Evolutionary conservation across 92 coral and sea anemone species (phyloP).

Genomic region (Porites cylindrica): DNA sequence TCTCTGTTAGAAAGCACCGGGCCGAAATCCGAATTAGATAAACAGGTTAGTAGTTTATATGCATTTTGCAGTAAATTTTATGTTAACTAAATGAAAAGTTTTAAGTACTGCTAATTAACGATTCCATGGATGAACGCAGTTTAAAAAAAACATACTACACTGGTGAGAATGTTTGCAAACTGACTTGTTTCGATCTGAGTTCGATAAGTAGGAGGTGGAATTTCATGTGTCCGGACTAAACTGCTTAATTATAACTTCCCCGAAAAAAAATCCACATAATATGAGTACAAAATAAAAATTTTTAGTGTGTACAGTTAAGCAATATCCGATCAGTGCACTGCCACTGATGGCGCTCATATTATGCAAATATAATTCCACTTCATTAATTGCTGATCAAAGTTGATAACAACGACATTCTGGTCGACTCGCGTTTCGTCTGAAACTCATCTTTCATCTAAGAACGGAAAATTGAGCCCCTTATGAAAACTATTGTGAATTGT

Average conservation of each 20-base stretch:
- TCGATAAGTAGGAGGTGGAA: constrained; percentile 22
- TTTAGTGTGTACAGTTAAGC: background rate
- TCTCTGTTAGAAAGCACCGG: constrained; percentile 73
- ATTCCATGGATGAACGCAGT: constrained; percentile 11
- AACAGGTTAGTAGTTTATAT: constrained; percentile 77
- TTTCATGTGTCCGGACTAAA: background rate
- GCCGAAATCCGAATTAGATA: constrained; percentile 95
- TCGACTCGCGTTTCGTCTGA: constrained; percentile 23
- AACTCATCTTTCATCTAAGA: background rate
- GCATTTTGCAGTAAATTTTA: constrained; percentile 12
- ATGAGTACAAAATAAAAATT: background rate
- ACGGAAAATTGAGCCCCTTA: background rate
- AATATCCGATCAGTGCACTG: background rate
- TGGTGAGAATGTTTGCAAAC: constrained; percentile 14
- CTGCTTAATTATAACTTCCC: too few species aligned
- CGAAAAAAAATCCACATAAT: background rate
- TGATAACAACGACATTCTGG: constrained; percentile 20
- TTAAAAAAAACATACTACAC: background rate
- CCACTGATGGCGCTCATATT: constrained; percentile 13
- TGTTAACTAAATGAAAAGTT: constrained; percentile 34
- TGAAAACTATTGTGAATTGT: background rate
- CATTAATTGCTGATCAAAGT: constrained; percentile 3
- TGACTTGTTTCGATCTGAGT: background rate
- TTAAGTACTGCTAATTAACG: constrained; percentile 20
- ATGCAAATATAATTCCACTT: constrained; percentile 41